These are phyloP conservation scores for Serrognathus titanus DNA, from an alignment of 2,888 invertebrate species.

Conservation along the genomic window DNA sequence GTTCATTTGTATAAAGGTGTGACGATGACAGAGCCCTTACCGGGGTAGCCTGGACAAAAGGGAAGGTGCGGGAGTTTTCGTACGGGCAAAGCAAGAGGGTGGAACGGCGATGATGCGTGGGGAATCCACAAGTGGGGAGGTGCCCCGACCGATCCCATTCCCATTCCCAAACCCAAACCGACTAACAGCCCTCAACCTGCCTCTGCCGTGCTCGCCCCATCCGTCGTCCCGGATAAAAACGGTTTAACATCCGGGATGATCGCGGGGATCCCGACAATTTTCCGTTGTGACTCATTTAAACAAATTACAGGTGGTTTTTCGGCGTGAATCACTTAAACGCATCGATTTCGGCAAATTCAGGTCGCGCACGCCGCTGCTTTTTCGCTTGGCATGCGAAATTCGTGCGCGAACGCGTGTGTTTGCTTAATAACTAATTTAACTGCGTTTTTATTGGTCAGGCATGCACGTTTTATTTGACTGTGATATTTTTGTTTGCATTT, in stretches of 20 bases:
- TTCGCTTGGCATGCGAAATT: no score
- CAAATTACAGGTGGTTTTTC: constrained; percentile 10
- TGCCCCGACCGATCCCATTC: constrained; percentile 3
- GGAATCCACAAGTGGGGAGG: constrained; percentile 34
- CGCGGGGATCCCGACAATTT: constrained; percentile 2
- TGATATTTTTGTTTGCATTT: no score
- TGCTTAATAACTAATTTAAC: no score
- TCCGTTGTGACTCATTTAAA: constrained; percentile 8
- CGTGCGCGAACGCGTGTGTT: no score
- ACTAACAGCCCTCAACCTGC: constrained; percentile 5
- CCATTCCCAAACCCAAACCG: not conserved
- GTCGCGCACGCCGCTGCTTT: no score
- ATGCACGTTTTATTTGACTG: no score
- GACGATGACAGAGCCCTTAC: not conserved
- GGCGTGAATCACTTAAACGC: constrained; percentile 1
- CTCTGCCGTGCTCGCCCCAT: not conserved
- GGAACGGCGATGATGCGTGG: constrained; percentile 30
- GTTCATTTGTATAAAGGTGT: no score
- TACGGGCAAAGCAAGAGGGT: constrained; percentile 22
- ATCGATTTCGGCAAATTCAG: not conserved
- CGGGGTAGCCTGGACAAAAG: not conserved
- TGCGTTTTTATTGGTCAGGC: no score
- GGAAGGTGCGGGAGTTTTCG: constrained; percentile 7
- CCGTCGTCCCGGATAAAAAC: constrained; percentile 3
- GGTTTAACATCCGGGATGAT: constrained; percentile 8